A percentile compares a stretch with the other conserved stretches of the same genome.
phyloP scores from a whole-genome alignment of 2,888 invertebrate species.

The Caprella mutica region DNA sequence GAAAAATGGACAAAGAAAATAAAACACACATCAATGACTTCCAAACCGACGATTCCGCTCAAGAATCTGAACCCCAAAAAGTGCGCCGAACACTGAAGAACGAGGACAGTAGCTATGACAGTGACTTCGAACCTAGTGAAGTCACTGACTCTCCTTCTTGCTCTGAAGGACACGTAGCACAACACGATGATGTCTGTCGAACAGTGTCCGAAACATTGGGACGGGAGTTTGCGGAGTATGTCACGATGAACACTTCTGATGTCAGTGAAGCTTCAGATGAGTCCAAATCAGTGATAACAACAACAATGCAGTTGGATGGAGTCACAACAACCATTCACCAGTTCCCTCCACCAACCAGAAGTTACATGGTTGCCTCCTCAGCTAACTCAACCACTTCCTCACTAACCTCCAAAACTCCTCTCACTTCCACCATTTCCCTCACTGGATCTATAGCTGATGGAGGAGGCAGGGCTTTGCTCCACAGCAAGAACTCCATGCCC shows the following conservation, averaged over 20 bases:
- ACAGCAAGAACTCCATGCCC: constrained; percentile 25
- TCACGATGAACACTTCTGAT: constrained; percentile 45
- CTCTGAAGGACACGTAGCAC: constrained; percentile 34
- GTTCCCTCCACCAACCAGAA: background rate
- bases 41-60: too few species aligned
- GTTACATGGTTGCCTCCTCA: background rate
- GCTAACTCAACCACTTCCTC: background rate
- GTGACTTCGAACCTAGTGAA: constrained; percentile 51
- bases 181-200: constrained; percentile 65
- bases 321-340: background rate
- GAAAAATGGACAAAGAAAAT: too few species aligned
- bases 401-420: background rate
- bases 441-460: background rate
- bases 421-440: background rate
- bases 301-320: background rate
- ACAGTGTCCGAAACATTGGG: constrained; percentile 73
- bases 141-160: constrained; percentile 36
- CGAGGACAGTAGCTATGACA: constrained; percentile 78
- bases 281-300: background rate
- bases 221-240: constrained; percentile 73
- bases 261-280: background rate
- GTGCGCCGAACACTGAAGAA: constrained; percentile 38
- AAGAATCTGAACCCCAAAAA: too few species aligned
- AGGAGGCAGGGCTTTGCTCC: background rate
- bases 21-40: too few species aligned